Percentiles rank a stretch among this genome's conserved stretches.
These are phyloP conservation scores for Exocentrus adspersus DNA, from an alignment of 2,888 invertebrate genomes.

Conservation along the genomic window DNA sequence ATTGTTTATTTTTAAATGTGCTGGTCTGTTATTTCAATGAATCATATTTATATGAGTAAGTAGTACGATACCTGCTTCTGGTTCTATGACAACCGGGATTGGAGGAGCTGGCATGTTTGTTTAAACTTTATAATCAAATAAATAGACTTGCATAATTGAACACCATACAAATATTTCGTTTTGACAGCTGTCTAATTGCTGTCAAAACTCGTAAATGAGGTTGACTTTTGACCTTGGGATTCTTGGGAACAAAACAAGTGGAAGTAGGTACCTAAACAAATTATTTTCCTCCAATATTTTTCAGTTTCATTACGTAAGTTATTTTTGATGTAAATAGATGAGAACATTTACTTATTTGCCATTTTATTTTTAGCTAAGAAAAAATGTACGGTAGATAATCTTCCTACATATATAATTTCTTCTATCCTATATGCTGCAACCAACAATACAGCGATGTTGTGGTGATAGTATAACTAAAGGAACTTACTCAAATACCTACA, in stretches of 20 bases:
- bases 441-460: too few species aligned
- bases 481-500: too few species aligned
- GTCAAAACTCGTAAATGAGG: constrained; percentile 10
- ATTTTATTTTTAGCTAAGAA: too few species aligned
- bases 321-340: too few species aligned
- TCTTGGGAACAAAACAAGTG: not conserved
- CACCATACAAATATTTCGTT: constrained; percentile 35
- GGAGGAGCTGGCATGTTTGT: constrained; percentile 54
- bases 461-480: too few species aligned
- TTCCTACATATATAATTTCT: too few species aligned
- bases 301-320: not conserved
- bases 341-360: not conserved
- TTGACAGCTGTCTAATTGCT: constrained; percentile 40
- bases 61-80: constrained; percentile 56
- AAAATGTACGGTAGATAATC: too few species aligned
- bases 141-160: constrained; percentile 50
- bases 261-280: not conserved
- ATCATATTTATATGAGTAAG: too few species aligned
- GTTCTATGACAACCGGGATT: constrained; percentile 52
- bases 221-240: constrained; percentile 23
- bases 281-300: not conserved
- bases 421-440: too few species aligned
- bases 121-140: constrained; percentile 40
- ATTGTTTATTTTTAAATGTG: constrained; percentile 36
- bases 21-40: constrained; percentile 47